A percentile compares a stretch with the other conserved stretches of the same genome.
phyloP scores from a whole-genome alignment of 2,888 invertebrate species.

The Chalcosyrphus nemorum region DNA sequence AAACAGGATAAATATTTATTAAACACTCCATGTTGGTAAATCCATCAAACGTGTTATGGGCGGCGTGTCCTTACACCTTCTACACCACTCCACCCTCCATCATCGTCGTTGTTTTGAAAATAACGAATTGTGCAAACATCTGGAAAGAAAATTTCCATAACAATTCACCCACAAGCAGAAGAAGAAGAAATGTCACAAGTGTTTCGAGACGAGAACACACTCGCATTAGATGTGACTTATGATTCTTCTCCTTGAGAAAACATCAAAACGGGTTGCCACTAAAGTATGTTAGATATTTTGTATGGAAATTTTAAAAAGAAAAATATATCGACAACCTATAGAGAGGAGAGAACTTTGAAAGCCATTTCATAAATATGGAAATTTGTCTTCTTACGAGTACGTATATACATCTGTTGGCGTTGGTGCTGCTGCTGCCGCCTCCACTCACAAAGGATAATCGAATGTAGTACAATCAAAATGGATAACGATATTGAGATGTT shows the following conservation, averaged over 20 bases:
- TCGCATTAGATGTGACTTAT: constrained; percentile 65
- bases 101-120: background rate
- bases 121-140: constrained; percentile 68
- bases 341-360: constrained; percentile 10
- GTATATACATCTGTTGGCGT: background rate
- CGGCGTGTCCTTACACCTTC: background rate
- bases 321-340: constrained; percentile 8
- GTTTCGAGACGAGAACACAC: constrained; percentile 47
- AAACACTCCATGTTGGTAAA: constrained; percentile 58
- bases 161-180: constrained; percentile 62
- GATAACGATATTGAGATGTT: constrained; percentile 68
- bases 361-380: constrained; percentile 68
- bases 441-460: constrained; percentile 65
- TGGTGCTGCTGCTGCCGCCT: background rate
- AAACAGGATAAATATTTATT: constrained; percentile 68
- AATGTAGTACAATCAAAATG: constrained; percentile 70
- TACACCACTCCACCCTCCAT: too few species aligned
- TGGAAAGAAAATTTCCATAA: constrained; percentile 69
- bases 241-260: constrained; percentile 53
- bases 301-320: constrained; percentile 40
- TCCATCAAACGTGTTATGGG: constrained; percentile 36
- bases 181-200: constrained; percentile 52
- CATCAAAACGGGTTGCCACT: constrained; percentile 52
- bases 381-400: constrained; percentile 19
- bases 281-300: constrained; percentile 49